These are phyloP conservation scores for Brachystomella parvula DNA, from an alignment of 1,140 invertebrate genomes.

Conservation along the genomic window DNA sequence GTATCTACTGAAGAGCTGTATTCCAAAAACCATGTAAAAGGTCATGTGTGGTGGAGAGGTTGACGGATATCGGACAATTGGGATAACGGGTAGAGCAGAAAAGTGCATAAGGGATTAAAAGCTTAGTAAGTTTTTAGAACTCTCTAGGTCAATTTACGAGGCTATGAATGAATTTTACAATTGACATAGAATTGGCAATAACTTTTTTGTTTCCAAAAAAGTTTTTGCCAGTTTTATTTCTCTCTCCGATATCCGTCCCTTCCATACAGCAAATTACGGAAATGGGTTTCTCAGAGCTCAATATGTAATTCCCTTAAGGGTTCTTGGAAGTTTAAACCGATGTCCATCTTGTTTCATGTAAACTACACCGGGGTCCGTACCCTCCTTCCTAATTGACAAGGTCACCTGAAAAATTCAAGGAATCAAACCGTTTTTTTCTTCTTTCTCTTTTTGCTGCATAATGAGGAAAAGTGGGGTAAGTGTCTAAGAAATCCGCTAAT, in stretches of 20 bases:
- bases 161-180: too few relatives aligned
- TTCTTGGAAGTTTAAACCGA: slow-evolving; percentile 34
- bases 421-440: neutral
- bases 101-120: too few relatives aligned
- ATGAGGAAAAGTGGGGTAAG: neutral
- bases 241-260: slow-evolving; percentile 1
- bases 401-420: slow-evolving; percentile 30
- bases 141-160: too few relatives aligned
- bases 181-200: too few relatives aligned
- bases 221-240: too few relatives aligned
- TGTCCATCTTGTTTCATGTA: slow-evolving; percentile 38
- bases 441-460: neutral
- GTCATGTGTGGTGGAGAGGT: neutral
- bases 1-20: slow-evolving; percentile 32
- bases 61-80: neutral
- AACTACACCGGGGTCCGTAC: slow-evolving; percentile 27
- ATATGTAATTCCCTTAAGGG: slow-evolving; percentile 24
- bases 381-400: slow-evolving; percentile 34
- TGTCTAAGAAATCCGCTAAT: too few relatives aligned
- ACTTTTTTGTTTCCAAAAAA: too few relatives aligned
- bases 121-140: too few relatives aligned
- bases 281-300: neutral
- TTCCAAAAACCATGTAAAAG: too few relatives aligned
- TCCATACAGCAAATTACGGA: neutral
- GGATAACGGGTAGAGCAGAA: neutral